Evolutionary conservation across 2,797 vertebrate genomes (phyloP).

Genomic region (Columba guinea): DNA sequence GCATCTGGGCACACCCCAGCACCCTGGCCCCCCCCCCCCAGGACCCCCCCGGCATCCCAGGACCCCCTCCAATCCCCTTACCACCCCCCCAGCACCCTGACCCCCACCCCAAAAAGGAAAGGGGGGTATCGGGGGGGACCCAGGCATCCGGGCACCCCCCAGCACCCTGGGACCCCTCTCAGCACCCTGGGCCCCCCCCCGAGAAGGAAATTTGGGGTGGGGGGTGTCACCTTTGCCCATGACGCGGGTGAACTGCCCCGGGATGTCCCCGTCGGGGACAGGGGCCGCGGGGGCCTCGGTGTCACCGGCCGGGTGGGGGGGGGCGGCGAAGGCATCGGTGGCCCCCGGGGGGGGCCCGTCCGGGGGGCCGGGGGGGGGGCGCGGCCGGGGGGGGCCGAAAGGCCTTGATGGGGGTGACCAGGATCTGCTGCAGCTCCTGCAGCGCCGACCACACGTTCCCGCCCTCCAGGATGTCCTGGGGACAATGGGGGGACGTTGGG

Average conservation of each 20-base stretch:
- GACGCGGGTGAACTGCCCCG: slow-evolving; percentile 95
- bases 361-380: not conserved
- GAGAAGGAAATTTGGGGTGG: no score
- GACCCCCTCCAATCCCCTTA: not conserved
- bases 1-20: not conserved
- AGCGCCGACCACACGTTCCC: slow-evolving; percentile 93
- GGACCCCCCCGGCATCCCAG: not conserved
- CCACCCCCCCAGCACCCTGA: not conserved
- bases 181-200: no score
- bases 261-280: slow-evolving; percentile 91
- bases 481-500: no score
- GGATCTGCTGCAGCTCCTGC: slow-evolving; percentile 93
- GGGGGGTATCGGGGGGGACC: no score
- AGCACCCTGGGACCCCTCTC: no score
- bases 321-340: slow-evolving; percentile 80
- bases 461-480: slow-evolving; percentile 93
- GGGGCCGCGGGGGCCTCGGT: slow-evolving; percentile 87
- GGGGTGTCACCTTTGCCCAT: slow-evolving; percentile 90
- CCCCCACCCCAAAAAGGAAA: not conserved
- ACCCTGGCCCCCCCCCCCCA: no score
- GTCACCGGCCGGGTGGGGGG: slow-evolving; percentile 81
- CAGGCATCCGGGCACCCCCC: no score
- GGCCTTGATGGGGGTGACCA: slow-evolving; percentile 92
- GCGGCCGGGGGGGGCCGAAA: slow-evolving; percentile 79
- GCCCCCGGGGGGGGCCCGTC: slow-evolving; percentile 64